Conservation (phyloP, 2,888 invertebrate genomes). For the Diabrotica balteata region DNA sequence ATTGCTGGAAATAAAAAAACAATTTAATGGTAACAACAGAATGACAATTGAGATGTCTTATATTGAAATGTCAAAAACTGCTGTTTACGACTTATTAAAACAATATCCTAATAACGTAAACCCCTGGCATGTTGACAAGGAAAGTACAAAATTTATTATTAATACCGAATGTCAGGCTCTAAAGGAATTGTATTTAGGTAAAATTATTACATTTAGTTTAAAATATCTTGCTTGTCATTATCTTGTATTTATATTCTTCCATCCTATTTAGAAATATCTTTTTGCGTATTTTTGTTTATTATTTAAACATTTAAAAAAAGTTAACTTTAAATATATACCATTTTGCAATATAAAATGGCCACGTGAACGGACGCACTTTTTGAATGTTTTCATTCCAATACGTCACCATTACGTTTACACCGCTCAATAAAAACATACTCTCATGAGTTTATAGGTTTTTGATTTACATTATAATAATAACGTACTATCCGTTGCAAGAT, state of each 20-base stretch:
- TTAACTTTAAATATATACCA: no score
- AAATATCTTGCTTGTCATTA: no score
- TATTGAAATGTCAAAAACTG: slow-evolving; percentile 54
- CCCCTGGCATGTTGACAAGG: slow-evolving; percentile 42
- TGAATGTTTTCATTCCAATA: no score
- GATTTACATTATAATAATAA: no score
- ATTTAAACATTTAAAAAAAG: no score
- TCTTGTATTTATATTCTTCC: background rate
- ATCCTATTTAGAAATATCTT: background rate
- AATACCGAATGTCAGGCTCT: slow-evolving; percentile 51
- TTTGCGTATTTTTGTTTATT: no score
- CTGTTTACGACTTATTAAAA: slow-evolving; percentile 55
- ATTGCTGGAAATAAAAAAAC: slow-evolving; percentile 51
- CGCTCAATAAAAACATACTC: no score
- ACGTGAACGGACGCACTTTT: no score
- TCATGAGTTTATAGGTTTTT: no score
- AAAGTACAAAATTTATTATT: slow-evolving; percentile 46
- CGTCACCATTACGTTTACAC: no score
- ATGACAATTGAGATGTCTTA: slow-evolving; percentile 56
- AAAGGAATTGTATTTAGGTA: slow-evolving; percentile 54
- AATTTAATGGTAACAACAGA: slow-evolving; percentile 47
- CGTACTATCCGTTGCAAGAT: no score
- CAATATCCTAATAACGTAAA: slow-evolving; percentile 42
- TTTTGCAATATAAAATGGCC: no score
- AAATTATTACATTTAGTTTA: background rate